Base-by-base conservation (phyloP, 2,113 vertebrate genomes). In the Talpa occidentalis region DNA sequence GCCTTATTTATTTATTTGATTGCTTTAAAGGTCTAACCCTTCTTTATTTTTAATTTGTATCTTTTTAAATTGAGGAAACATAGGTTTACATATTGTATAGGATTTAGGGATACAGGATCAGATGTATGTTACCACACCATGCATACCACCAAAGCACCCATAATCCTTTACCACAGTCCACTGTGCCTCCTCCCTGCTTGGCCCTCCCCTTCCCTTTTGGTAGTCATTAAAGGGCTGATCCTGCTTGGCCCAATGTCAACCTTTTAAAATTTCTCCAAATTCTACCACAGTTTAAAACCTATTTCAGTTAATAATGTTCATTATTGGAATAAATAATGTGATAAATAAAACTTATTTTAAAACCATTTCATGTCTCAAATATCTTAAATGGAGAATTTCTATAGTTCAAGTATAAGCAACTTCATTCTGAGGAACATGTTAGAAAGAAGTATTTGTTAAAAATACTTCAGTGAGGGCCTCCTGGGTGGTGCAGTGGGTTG, bases 391-490 rank as follows among this genome's bases (percentile, higher is more conserved):
- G 59, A 60, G 49, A 64, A 62, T 79, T 88, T 92, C 37, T 76
- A 49, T 77, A 83, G 77, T 24, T 88, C 10, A 79, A 56, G 66
- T 42, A 1, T 70, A 76, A 54, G 60, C 26, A 69, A 76, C 24
- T 76, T 94, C 10, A 81, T 10, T 70, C 47, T 52, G n/a, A 77
- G 85, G 62, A 86, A 14, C 8, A 28, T 40, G 78, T 77, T 78
- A 77, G 35, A 77, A 89, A 88, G 22, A 84, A 82, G 35, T 93
- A n/a, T 70, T 85, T 94, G 22, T 66, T 12, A 81, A 74, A 72
- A 93, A 85, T 64, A 89, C 49, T 70, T 87, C 21, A 85, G 6
- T 81, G 52, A 77, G n/a, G n/a, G n/a, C n/a, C n/a, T n/a, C n/a
- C n/a, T n/a, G n/a, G n/a, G n/a, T n/a, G n/a, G n/a, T n/a, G n/a